Conservation (phyloP, 2,113 vertebrate species). For the Hippocampus abdominalis region DNA sequence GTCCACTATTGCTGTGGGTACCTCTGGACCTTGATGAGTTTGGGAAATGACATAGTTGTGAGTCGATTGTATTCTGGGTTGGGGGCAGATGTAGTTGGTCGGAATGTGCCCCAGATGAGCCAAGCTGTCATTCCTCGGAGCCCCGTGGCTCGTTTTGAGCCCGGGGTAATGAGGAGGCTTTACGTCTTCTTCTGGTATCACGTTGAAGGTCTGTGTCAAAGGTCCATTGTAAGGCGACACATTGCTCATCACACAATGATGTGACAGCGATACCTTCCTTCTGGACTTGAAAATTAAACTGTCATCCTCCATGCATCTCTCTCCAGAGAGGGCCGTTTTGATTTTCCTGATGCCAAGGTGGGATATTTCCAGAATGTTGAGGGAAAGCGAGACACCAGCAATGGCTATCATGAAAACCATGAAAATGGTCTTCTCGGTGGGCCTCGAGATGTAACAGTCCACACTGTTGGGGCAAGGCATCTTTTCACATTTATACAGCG, state of each 20-base stretch:
- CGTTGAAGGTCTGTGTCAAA: constrained; percentile 68
- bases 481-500: constrained; percentile 85
- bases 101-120: constrained; percentile 46
- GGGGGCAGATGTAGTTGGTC: constrained; percentile 55
- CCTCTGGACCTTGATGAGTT: constrained; percentile 28
- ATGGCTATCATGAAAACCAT: constrained; percentile 94
- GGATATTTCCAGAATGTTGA: constrained; percentile 89
- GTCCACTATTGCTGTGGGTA: constrained; percentile 29
- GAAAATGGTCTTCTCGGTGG: constrained; percentile 94
- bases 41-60: constrained; percentile 58
- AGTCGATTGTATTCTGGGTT: constrained; percentile 38
- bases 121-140: constrained; percentile 48
- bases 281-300: constrained; percentile 69
- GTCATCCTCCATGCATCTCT: constrained; percentile 62
- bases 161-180: constrained; percentile 55
- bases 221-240: constrained; percentile 68
- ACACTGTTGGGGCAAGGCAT: constrained; percentile 88
- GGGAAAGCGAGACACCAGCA: constrained; percentile 83
- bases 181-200: constrained; percentile 62
- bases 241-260: constrained; percentile 63
- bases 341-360: constrained; percentile 86
- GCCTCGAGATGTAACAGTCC: constrained; percentile 94
- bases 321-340: constrained; percentile 74
- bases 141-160: constrained; percentile 52
- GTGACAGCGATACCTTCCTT: constrained; percentile 67